These are phyloP conservation scores for Andrena dorsata DNA, from an alignment of 2,888 invertebrate genomes.

Conservation along the genomic window DNA sequence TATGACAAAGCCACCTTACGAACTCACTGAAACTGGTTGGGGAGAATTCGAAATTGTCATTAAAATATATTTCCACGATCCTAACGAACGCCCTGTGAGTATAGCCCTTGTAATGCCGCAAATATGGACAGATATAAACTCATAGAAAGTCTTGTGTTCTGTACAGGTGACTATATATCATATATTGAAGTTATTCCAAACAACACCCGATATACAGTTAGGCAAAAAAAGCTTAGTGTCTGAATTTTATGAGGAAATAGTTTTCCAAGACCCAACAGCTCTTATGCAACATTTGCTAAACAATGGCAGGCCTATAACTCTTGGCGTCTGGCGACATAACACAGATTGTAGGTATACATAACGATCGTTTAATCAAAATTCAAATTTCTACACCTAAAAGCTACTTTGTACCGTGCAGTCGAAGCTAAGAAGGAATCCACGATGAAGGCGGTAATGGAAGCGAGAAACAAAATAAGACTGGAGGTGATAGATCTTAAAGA, in stretches of 20 bases:
- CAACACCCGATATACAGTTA: constrained; percentile 85
- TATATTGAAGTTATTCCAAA: constrained; percentile 96
- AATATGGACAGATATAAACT: background rate
- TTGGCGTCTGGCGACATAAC: constrained; percentile 92
- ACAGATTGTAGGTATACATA: constrained; percentile 91
- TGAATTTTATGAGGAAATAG: constrained; percentile 98
- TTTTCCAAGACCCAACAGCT: constrained; percentile 96
- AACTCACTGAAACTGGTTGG: constrained; percentile 99
- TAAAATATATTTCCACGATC: constrained; percentile 98
- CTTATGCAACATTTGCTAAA: constrained; percentile 95
- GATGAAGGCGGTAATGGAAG: constrained; percentile 90
- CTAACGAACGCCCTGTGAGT: constrained; percentile 96
- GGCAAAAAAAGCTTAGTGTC: constrained; percentile 92
- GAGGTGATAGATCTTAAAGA: constrained; percentile 95
- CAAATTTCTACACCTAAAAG: background rate
- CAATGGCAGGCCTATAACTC: constrained; percentile 90
- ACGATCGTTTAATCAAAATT: background rate
- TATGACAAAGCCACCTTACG: constrained; percentile 97
- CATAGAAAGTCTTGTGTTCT: constrained; percentile 2
- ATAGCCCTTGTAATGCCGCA: background rate
- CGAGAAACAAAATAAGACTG: constrained; percentile 92
- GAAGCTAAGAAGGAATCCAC: constrained; percentile 95
- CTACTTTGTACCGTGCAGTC: constrained; percentile 87
- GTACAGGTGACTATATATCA: constrained; percentile 96
- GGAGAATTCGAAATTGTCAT: constrained; percentile 99